Base-by-base conservation (phyloP, 1,140 invertebrate species). In the Sycobia sp. region DNA sequence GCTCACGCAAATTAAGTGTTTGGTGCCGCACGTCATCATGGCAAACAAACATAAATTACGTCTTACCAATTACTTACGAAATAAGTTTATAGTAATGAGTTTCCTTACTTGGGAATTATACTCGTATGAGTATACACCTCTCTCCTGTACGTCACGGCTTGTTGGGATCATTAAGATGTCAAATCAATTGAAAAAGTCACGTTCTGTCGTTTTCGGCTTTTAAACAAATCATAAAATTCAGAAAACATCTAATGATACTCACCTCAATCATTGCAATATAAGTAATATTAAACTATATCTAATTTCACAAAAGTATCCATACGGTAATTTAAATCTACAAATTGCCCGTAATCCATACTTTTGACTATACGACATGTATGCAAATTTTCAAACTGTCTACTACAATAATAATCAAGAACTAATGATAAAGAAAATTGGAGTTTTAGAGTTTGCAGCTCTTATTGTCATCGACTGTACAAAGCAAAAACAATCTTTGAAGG, bases 21-120 rank as follows among this genome's bases (percentile, higher is more conserved):
- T 44, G 4, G 22, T 44, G 41, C 41, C 41, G 3, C 22, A 44
- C 11, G 41, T 44, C 5, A 4, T 20, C 3, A 2, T 20, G 9
- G 3, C 41, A 5, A 20, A 44, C 11, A 18, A 18, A 4, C 18
- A 18, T 44, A 44, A 44, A 22, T 20, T 44, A 11, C n/a, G 41
- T 11, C 5, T 44, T 4, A 4, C 22, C 22, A 18, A 18, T 20
- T 22, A 11, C 9, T 7, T 44, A 4, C 7, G 22, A 11, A 44
- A 44, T 44, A 44, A 18, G 22, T 11, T 18, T 20, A 44, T 44
- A 20, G 5, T 51, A 18, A 67, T 76, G 22, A 56, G 69, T 54
- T 79, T 76, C 63, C 69, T 74, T 23, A 66, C 61, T 1, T 78
- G 78, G 76, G 72, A 78, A 54, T 39, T 78, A n/a, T n/a, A n/a